Base-by-base conservation (phyloP, 1,140 invertebrate genomes). In the Aradophagus sp. region DNA sequence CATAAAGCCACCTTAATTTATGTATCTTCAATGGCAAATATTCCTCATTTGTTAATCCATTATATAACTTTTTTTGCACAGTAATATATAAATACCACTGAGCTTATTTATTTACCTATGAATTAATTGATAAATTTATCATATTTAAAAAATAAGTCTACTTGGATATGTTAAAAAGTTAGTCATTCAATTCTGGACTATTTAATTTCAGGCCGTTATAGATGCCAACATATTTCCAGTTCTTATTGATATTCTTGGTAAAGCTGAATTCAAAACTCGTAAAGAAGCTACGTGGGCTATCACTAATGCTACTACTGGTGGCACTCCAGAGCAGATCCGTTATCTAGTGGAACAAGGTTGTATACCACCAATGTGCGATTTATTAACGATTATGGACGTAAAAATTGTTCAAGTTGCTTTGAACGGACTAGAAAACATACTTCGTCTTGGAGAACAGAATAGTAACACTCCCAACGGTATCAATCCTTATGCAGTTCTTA, bases 341-440 rank as follows among this genome's bases (percentile, higher is more conserved):
- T 90, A 90, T 76, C 78, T 91, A 41, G 90, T 89, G 2, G 83
- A 87, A 29, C 87, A 90, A 80, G 92, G 93, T 32, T 97, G 95
- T 80, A 97, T 99, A 75, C 91, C 93, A n/a, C 96, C 97, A 0
- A 87, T 99, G 58, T 99, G 97, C 84, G 95, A 98, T 79, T 88
- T 99, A 45, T 86, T 99, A 20, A 97, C 95, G 0, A 92, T 98
- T 17, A 95, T 95, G 86, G 97, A 99, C 86, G 87, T 93, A 0
- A 98, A 98, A 80, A 97, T 98, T n/a, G 91, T 99, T n/a, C 95
- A 97, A 84, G 97, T 99, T 23, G 96, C 97, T 19, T 88, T 99
- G 1, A 98, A 97, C 82, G 97, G 97, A 19, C 87, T 99, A 17
- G 97, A 99, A 79, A 98, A 99, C 87, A 98, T 99, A 71, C 86